Conservation (phyloP, 2,888 invertebrate species). For the Eueremaeus valkanovi region DNA sequence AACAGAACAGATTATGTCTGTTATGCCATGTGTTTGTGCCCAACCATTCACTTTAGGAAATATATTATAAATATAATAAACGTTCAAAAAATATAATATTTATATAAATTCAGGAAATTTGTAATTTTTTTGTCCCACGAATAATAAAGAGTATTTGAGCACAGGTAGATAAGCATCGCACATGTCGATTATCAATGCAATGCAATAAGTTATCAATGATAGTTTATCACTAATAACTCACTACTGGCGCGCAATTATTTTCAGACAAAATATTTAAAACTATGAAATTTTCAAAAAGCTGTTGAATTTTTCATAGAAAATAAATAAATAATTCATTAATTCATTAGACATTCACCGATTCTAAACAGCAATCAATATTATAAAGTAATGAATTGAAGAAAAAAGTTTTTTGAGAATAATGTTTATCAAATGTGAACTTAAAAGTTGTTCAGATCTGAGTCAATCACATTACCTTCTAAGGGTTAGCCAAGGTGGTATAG, state of each 20-base stretch:
- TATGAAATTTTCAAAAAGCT: not conserved
- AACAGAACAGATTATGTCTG: conserved; percentile 2
- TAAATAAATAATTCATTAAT: conserved; percentile 5
- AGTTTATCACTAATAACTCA: conserved; percentile 5
- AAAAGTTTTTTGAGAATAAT: not conserved
- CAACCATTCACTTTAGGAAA: conserved; percentile 5
- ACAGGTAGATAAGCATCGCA: no score
- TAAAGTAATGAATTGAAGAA: not conserved
- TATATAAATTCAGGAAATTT: not conserved
- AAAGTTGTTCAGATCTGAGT: no score
- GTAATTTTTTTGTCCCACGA: not conserved
- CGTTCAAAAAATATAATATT: not conserved
- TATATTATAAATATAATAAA: conserved; percentile 12
- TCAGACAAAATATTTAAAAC: not conserved
- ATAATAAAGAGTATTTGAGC: not conserved
- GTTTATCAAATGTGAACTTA: not conserved
- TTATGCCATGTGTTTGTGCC: not conserved
- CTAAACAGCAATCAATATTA: not conserved
- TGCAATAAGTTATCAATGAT: no score
- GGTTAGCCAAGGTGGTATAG: no score
- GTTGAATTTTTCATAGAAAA: not conserved
- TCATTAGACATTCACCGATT: not conserved
- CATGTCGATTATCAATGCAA: no score
- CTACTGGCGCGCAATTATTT: not conserved
- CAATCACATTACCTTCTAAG: no score